Base-by-base conservation (phyloP, 2,797 vertebrate genomes). In the Channa striata region DNA sequence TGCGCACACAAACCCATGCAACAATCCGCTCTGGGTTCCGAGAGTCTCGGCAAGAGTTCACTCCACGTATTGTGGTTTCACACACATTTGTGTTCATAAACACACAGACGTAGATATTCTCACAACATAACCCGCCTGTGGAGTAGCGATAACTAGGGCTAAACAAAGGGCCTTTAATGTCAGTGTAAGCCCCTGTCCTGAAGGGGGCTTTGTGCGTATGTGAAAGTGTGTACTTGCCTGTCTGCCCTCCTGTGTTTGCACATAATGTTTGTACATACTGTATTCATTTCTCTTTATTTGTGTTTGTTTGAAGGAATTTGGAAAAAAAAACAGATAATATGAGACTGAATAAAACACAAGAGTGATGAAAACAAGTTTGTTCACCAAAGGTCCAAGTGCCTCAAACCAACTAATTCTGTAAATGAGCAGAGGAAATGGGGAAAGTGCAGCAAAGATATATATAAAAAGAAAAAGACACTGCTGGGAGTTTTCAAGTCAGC, bases 141-240 rank as follows among this genome's bases (percentile, higher is more conserved):
- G 82, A 85, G 79, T 63, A 81, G 84, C 44, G 92, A 94, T 94
- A 93, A 92, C 88, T 80, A 74, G 48, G 79, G 74, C 84, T 87
- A 92, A 92, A 94, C 90, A 93, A 93, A 92, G 86, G 65, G 79
- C 81, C 83, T 91, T 92, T 93, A 93, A 93, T 93, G 92, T 93
- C 85, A 88, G 74, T 74, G 79, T 92, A 89, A 93, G 87, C 88
- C 83, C 85, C 83, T 72, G 79, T 91, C 90, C 90, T 91, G 82
- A 86, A 90, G 88, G 87, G 77, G 72, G 51, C 54, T 86, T 76
- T 79, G 70, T 78, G 57, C 78, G 65, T 48, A 23, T 72, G 44
- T 66, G 49, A 36, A 16, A 40, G 61, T 59, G 34, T 69, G 34
- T 59, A 19, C 19, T 8, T 39, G 19, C 77, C 11, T 11, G 59